Evolutionary conservation across 2,888 invertebrate species (phyloP), one percentile per base, ranked within the genome.

Genomic region (Digitonthophagus gazella): DNA sequence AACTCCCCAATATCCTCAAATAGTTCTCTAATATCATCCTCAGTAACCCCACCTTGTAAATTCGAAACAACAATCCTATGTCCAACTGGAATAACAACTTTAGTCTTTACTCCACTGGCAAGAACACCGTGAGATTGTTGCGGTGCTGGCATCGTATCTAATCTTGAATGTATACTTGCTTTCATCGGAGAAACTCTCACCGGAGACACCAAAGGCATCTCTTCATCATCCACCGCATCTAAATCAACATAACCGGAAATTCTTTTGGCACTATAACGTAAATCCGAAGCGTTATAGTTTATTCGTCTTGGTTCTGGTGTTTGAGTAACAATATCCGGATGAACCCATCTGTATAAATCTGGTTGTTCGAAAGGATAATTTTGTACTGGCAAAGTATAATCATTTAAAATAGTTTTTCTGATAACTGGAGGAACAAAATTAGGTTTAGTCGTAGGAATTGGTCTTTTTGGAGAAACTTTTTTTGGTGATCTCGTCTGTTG

Each of bases 1-100:
- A 97, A 86, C 61, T 93, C 91, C 0, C 97, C 97, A 71, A 97
- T 91, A 80, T 96, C 96, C 78, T 95, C 95, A 85, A 97, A 97
- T 61, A 97, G 84, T 83, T 97, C 97, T 83, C 95, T 90, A 74
- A 97, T 95, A 81, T 97, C 97, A 76, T 93, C 93, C 75, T 93
- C 93, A 11, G 95, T 94, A 2, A 97, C 97, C 73, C 91, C 90
- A 18, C 87, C 86, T 77, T 95, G 92, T 72, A 97, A 86, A 85
- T 97, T 97, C 74, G 96, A 95, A 1, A 97, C 95, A 67, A 95
- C 90, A 78, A 97, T 93, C 77, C 95, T 87, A 81, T 91, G 95
- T 58, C 96, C 95, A 2, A 83, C 82, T 2, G 88, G 83, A 2
- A 83, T 76, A 74, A 85, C 77, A 68, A 82, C 81, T 75, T 82